A percentile compares a stretch with the other conserved stretches of the same genome.
phyloP scores from a whole-genome alignment of 1,140 invertebrate species.

The Atta cephalotes region DNA sequence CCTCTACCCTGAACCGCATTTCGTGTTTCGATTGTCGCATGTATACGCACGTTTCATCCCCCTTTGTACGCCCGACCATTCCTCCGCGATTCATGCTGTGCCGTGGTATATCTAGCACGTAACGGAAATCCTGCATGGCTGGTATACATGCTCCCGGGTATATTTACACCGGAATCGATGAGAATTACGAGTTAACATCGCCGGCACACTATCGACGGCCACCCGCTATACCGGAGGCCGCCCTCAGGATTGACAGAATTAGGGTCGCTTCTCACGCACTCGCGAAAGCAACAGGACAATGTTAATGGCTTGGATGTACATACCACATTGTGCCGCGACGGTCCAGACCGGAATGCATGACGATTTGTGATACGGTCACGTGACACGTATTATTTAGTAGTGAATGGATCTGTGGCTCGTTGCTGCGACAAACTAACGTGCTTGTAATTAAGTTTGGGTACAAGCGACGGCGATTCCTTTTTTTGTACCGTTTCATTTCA shows the following conservation, averaged over 20 bases:
- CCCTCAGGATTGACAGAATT: constrained; percentile 71
- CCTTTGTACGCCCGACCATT: constrained; percentile 50
- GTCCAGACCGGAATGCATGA: constrained; percentile 33
- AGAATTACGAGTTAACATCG: constrained; percentile 76
- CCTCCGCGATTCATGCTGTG: constrained; percentile 70
- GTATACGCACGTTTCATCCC: constrained; percentile 35
- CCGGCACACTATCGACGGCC: background rate
- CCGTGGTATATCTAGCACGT: constrained; percentile 68
- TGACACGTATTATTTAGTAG: constrained; percentile 55
- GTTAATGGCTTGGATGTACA: constrained; percentile 64
- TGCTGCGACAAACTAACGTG: constrained; percentile 19
- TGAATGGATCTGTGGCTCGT: constrained; percentile 24
- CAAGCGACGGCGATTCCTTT: background rate
- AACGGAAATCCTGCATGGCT: constrained; percentile 74
- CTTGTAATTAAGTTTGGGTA: constrained; percentile 24
- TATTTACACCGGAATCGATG: constrained; percentile 78
- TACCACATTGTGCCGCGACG: constrained; percentile 57
- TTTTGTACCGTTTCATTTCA: background rate
- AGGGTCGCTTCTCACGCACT: constrained; percentile 72
- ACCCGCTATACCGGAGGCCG: background rate
- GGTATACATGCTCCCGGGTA: constrained; percentile 72
- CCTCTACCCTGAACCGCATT: constrained; percentile 48
- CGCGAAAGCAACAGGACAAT: constrained; percentile 69
- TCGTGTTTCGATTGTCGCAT: constrained; percentile 51
- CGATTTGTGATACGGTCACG: constrained; percentile 53